Base-by-base conservation (phyloP, 2,113 vertebrate species). In the Nycticryphes semicollaris region DNA sequence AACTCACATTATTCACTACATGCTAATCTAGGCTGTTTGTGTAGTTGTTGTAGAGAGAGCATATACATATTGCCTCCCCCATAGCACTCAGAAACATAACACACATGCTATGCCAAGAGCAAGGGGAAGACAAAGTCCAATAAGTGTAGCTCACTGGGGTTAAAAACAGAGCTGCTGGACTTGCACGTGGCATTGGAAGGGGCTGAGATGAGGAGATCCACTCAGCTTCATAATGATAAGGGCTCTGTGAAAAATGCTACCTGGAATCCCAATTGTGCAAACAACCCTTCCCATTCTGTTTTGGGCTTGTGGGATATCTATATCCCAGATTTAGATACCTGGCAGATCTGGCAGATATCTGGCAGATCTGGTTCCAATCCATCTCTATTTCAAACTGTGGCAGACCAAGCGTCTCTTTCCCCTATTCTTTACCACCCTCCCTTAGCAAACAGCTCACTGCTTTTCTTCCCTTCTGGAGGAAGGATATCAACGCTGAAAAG, bases 381-480 rank as follows among this genome's bases (percentile, higher is more conserved):
- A 19, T 89, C 82, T 86, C 31, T 70, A 5, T 91, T 91, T 88
- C 57, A 68, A 84, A 56, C 17, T 1, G 2, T 12, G 27, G 31
- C 51, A 87, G 63, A 79, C 4, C 31, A 50, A 56, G 30, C 31
- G 35, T 50, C n/a, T 88, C 24, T 22, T 92, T 57, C 72, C n/a
- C 23, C 19, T 43, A 1, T 22, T 89, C n/a, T 77, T 81, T 77
- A 37, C 27, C 23, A 59, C 1, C 0, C 12, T 92, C 17, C 31
- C 33, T 77, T 4, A 4, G 74, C 50, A 69, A 82, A 72, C 41
- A 51, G n/a, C 45, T 84, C 59, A 28, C 53, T 82, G 66, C 59
- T 59, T 95, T 82, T 48, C 81, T 87, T 93, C 41, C 60, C 69
- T 95, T 24, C 80, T 81, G 47, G 14, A 95, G 72, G 37, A 95